phyloP scores from a whole-genome alignment of 2,113 vertebrate genomes.

The Paraplagusia blochii region DNA sequence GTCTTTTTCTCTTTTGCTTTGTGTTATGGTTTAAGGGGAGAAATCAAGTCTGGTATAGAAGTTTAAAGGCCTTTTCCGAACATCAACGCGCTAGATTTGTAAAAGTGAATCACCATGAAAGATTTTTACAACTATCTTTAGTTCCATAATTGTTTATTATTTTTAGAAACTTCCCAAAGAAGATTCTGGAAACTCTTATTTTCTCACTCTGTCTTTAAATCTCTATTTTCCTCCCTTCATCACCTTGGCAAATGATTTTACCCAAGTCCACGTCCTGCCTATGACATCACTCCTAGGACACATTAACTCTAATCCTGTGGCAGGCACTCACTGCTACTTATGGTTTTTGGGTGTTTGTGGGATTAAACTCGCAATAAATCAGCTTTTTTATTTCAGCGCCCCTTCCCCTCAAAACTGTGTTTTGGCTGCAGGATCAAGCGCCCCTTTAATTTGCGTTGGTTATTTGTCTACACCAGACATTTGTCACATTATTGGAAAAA shows the following conservation, averaged over 20 bases:
- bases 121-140: conserved; percentile 31
- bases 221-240: conserved; percentile 21
- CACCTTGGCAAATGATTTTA: conserved; percentile 28
- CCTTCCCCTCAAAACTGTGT: conserved; percentile 21
- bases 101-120: conserved; percentile 41
- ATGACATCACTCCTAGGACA: conserved; percentile 25
- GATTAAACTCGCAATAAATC: conserved; percentile 44
- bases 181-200: not conserved
- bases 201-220: conserved; percentile 18
- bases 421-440: conserved; percentile 29
- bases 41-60: conserved; percentile 25
- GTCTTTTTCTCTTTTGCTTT: conserved; percentile 44
- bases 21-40: conserved; percentile 18
- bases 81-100: conserved; percentile 29
- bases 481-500: conserved; percentile 57
- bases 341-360: conserved; percentile 37
- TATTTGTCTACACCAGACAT: conserved; percentile 49
- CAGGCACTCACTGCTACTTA: conserved; percentile 18
- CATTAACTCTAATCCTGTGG: conserved; percentile 24
- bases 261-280: conserved; percentile 5
- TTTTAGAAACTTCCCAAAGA: not conserved
- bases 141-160: conserved; percentile 14
- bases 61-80: conserved; percentile 46
- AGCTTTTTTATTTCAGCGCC: conserved; percentile 21
- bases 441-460: conserved; percentile 35